These are phyloP conservation scores for Camponotus vicinus DNA, from an alignment of 1,140 invertebrate genomes.

Conservation along the genomic window DNA sequence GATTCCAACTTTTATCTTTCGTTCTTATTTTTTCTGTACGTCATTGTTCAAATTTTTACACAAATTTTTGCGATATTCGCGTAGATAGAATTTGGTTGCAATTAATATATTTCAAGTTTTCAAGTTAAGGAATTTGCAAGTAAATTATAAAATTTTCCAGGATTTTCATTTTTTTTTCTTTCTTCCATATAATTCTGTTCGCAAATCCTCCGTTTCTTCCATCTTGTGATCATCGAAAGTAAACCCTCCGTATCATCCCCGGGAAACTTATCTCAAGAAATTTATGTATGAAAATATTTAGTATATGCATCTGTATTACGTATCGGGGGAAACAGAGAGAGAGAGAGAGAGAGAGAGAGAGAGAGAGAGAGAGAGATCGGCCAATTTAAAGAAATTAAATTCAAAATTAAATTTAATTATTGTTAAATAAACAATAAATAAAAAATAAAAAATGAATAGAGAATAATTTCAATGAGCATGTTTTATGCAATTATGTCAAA, in stretches of 20 bases:
- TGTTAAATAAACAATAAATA: not conserved
- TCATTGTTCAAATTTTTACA: not conserved
- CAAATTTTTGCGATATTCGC: not conserved
- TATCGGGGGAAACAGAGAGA: too few species aligned
- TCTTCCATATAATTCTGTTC: conserved; percentile 10
- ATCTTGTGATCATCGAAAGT: conserved; percentile 23
- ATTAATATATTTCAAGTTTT: conserved; percentile 48
- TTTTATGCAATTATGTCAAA: too few species aligned
- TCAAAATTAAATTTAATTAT: not conserved
- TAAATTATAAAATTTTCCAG: conserved; percentile 53
- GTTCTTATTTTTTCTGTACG: not conserved
- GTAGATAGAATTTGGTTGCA: not conserved
- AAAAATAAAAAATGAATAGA: too few species aligned
- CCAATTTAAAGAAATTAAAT: not conserved
- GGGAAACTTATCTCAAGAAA: conserved; percentile 11
- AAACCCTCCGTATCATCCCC: conserved; percentile 12
- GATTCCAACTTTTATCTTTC: not conserved
- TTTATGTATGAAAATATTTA: conserved; percentile 31
- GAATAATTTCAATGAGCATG: not conserved
- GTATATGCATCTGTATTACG: conserved; percentile 5
- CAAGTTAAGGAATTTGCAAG: conserved; percentile 47
- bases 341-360: too few species aligned
- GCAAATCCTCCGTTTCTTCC: conserved; percentile 27
- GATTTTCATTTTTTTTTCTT: not conserved
- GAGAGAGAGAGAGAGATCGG: too few species aligned